Percentiles rank a stretch among this genome's conserved stretches.
Conservation (phyloP, 2,113 vertebrate genomes). For the Castor canadensis region DNA sequence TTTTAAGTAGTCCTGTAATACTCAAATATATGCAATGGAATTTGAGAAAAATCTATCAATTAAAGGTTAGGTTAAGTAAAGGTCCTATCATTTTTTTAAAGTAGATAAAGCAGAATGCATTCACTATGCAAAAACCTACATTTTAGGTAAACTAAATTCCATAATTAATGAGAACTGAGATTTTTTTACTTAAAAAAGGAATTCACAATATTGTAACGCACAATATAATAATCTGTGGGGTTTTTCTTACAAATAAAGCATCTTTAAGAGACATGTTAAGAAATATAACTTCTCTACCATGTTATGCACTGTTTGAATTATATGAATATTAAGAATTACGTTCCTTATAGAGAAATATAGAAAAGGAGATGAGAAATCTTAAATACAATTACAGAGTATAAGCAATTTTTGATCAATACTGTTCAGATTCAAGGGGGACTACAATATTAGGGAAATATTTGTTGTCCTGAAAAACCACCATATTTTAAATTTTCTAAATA, state of each 20-base stretch:
- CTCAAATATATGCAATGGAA: conserved; percentile 25
- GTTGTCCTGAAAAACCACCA: neutral
- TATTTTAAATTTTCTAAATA: neutral
- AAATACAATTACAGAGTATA: neutral
- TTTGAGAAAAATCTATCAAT: conserved; percentile 25
- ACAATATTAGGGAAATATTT: neutral
- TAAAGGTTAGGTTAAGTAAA: conserved; percentile 18
- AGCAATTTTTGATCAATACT: neutral
- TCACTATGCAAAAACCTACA: conserved; percentile 18
- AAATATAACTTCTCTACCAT: conserved; percentile 1
- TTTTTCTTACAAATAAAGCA: neutral
- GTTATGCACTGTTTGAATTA: neutral
- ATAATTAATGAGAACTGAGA: neutral
- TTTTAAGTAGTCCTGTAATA: conserved; percentile 10
- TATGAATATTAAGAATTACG: neutral
- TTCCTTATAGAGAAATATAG: neutral
- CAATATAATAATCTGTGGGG: neutral
- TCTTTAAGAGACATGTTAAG: neutral
- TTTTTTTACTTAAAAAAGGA: neutral
- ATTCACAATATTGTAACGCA: neutral
- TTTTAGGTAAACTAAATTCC: conserved; percentile 25
- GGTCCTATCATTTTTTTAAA: neutral
- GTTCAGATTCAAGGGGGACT: neutral
- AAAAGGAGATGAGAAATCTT: neutral
- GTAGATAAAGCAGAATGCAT: neutral